Base-by-base conservation (phyloP, 2,113 vertebrate genomes). In the Otus sunia region DNA sequence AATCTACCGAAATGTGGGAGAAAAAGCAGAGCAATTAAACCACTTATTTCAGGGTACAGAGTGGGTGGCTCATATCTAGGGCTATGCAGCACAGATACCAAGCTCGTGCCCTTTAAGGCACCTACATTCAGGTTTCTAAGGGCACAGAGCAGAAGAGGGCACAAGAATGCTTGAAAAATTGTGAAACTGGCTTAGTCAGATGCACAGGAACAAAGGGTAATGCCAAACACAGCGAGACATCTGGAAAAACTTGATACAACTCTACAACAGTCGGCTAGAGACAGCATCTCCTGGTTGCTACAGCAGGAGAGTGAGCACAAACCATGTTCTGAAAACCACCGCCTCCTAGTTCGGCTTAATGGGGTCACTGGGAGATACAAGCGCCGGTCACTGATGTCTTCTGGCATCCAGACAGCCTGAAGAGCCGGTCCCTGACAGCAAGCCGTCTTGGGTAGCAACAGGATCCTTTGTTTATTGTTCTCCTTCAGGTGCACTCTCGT, bases 321-420 rank as follows among this genome's bases (percentile, higher is more conserved):
- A 15, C 17, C 34, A 0, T 2, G 14, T 5, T 29, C 58, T 13
- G 8, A 39, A 47, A 5, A 3, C 27, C 1, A 4, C 36, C 27
- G 0, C 37, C 26, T 34, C 50, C 18, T 5, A 0, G 2, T 7
- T 2, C 2, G 26, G 39, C 37, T 37, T 17, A 7, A 6, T 3
- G 5, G 15, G 17, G 6, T 10, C 45, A 6, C 37, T 2, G 37
- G 15, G 30, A 15, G 3, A 12, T 5, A 15, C 15, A 9, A 23
- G 47, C 2, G 32, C 62, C 5, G 63, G 18, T 12, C 27, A 16
- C 36, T 12, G 4, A 10, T 0, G 12, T 17, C 66, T 29, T 3
- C 45, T 2, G 14, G 36, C 7, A 6, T 4, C 41, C 64, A 1
- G 16, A 1, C 25, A 12, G 26, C 13, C 11, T 12, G 25, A 15